Evolutionary conservation across 2,797 vertebrate genomes (phyloP).

Genomic region (Buphagus erythrorhynchus): DNA sequence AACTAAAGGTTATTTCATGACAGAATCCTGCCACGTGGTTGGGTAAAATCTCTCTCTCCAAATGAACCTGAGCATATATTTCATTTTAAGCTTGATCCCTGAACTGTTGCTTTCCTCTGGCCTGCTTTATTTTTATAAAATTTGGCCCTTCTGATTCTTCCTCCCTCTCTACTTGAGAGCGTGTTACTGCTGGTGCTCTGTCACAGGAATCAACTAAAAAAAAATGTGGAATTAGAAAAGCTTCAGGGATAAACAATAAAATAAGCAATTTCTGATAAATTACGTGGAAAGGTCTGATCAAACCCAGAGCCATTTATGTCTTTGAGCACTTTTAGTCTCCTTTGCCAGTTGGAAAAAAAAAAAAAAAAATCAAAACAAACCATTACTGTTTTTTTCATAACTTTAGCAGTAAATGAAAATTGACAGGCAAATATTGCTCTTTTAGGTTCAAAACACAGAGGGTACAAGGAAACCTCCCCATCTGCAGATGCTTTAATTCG

Average conservation of each 20-base stretch:
- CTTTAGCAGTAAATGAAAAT: background rate
- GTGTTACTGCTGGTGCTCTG: background rate
- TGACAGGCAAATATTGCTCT: background rate
- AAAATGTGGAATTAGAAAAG: background rate
- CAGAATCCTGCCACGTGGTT: background rate
- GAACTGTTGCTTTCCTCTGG: background rate
- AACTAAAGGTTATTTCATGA: background rate
- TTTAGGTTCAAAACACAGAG: background rate
- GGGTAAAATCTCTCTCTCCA: background rate
- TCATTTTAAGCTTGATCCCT: background rate
- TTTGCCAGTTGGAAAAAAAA: background rate
- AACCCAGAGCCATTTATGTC: background rate
- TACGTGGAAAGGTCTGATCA: background rate
- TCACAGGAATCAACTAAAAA: background rate
- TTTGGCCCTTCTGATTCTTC: background rate
- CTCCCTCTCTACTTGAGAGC: background rate
- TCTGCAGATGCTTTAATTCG: background rate
- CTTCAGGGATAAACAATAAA: background rate
- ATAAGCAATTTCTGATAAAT: background rate
- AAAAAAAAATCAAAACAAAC: background rate
- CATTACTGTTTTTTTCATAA: background rate
- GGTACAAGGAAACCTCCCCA: background rate
- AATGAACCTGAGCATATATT: background rate
- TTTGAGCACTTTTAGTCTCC: background rate
- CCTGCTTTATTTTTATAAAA: background rate